Base-by-base conservation (phyloP, 2,888 invertebrate species). In the Archaeoteleia sp. region DNA sequence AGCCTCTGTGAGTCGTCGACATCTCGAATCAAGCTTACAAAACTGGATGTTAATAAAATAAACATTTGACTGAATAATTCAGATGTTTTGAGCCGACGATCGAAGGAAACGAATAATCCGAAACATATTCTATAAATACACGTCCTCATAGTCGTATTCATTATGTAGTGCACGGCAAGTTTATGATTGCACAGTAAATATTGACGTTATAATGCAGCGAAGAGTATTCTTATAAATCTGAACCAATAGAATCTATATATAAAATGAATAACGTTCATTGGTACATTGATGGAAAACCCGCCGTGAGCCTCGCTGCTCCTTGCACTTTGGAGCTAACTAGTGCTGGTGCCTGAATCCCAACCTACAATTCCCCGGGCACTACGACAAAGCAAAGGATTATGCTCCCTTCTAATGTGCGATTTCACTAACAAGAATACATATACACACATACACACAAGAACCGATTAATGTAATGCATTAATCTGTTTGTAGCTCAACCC, bases 381-480 rank as follows among this genome's bases (percentile, higher is more conserved):
- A 55, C 32, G 57, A 67, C 61, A 57, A 62, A 46, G 51, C 39
- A 40, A 37, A 57, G 62, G 67, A 67, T 62, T 67, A 62, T 43
- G 34, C 37, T 51, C 40, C 48, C 51, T n/a, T 37, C 48, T 43
- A 46, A 46, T 45, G 34, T 42, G 48, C 43, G 37, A 51, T 48
- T 57, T 37, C 34, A 37, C 42, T 37, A 43, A 12, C 42, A 27
- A 27, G 30, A 29, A n/a, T n/a, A n/a, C n/a, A 60, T 43, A 43
- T 49, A 32, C 15, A 25, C 27, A 27, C 17, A 9, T 37, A 25
- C 32, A 34, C 32, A 48, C 29, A 49, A 55, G 49, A 57, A 42
- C 67, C 46, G 53, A 51, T 54, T 51, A 51, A 51, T 67, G 57
- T 58, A 67, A 61, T 51, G 58, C 62, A 58, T 67, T 62, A 67